These are phyloP conservation scores for Haliclona indistincta DNA, from an alignment of 37 sponge, comb jelly and placozoan genomes.

Conservation along the genomic window DNA sequence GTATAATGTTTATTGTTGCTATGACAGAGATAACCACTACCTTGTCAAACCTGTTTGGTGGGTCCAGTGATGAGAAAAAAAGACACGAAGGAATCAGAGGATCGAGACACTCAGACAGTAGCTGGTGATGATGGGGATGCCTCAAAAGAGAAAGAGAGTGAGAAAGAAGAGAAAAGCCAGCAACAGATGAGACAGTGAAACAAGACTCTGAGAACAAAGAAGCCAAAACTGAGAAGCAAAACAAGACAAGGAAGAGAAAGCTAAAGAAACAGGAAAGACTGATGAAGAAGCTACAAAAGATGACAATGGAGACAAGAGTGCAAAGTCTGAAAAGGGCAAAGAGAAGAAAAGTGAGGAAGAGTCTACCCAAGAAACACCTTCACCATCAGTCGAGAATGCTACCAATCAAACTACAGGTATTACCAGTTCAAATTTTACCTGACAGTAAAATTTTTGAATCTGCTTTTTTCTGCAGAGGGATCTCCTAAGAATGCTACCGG, in stretches of 20 bases:
- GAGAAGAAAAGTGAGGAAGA: no score
- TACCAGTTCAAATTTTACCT: no score
- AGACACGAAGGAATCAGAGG: constrained; percentile 4
- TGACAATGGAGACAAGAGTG: constrained; percentile 73
- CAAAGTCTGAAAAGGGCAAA: no score
- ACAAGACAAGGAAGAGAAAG: background rate
- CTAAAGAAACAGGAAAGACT: background rate
- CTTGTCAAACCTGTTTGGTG: constrained; percentile 81
- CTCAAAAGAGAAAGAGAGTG: background rate
- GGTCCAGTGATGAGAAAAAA: constrained; percentile 23
- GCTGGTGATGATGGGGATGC: background rate
- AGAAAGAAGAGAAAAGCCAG: background rate
- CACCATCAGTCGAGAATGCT: no score
- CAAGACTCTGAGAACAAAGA: no score
- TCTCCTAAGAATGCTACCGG: no score
- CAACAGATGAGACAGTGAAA: background rate
- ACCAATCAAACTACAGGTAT: no score
- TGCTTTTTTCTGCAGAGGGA: no score
- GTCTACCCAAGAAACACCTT: no score
- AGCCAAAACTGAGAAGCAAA: no score
- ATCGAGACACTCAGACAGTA: background rate
- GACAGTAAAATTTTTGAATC: no score
- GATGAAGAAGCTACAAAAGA: background rate
- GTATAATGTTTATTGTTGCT: background rate
- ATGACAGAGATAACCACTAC: constrained; percentile 66